phyloP scores from a whole-genome alignment of 2,797 vertebrate species.

The Aselliscus stoliczkanus region DNA sequence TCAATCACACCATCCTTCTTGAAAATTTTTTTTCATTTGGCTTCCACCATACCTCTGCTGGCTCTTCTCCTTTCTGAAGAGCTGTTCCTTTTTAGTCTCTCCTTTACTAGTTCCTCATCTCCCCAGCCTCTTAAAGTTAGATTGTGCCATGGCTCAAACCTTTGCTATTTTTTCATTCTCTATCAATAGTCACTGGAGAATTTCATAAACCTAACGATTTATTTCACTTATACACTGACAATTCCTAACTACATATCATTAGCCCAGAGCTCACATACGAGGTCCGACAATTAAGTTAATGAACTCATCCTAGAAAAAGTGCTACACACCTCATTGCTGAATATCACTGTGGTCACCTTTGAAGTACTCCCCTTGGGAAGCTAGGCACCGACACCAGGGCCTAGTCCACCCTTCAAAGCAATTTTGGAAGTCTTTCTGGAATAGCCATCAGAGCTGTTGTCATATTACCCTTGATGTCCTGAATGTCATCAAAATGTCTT shows the following conservation, averaged over 20 bases:
- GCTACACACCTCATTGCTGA: no score
- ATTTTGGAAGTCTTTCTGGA: no score
- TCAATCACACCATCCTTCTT: not conserved
- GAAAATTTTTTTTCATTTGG: not conserved
- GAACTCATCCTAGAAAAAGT: no score
- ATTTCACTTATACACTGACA: not conserved
- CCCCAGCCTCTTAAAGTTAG: not conserved
- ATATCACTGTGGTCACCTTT: no score
- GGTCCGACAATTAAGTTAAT: no score
- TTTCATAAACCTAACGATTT: not conserved
- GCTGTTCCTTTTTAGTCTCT: not conserved
- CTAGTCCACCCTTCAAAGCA: no score
- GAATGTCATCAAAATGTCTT: no score
- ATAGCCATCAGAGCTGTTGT: no score
- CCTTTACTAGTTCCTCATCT: not conserved
- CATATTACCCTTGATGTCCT: no score
- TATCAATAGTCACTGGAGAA: not conserved
- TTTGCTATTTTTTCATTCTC: not conserved
- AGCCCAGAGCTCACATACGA: not conserved
- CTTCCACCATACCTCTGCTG: not conserved
- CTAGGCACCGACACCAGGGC: no score
- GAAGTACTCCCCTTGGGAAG: no score
- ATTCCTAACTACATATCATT: slow-evolving; percentile 1
- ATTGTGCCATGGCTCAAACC: not conserved
- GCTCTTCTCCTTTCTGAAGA: slow-evolving; percentile 19